Conservation (phyloP, 2,797 vertebrate species). For the Psittacula derbiana region DNA sequence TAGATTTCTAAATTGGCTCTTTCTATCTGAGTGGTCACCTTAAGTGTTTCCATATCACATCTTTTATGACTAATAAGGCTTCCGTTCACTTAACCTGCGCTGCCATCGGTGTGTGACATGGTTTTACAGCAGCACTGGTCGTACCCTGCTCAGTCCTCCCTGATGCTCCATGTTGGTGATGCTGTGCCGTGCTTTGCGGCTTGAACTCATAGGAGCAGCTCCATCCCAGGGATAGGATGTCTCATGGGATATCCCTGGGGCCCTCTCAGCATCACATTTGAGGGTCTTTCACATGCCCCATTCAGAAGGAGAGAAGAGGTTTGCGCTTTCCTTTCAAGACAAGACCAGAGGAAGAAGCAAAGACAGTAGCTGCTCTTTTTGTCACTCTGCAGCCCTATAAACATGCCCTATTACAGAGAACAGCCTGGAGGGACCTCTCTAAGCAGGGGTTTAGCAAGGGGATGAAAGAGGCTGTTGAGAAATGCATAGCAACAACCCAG, state of each 20-base stretch:
- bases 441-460: neutral
- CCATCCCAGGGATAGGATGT: neutral
- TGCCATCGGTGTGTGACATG: neutral
- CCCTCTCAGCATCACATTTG: neutral
- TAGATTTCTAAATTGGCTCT: constrained; percentile 25
- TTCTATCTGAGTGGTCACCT: neutral
- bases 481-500: neutral
- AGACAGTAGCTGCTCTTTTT: neutral
- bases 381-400: neutral
- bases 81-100: neutral
- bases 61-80: constrained; percentile 33
- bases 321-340: neutral
- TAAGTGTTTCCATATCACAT: constrained; percentile 23
- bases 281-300: neutral
- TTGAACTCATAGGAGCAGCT: neutral
- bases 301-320: neutral
- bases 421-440: neutral
- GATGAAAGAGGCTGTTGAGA: neutral
- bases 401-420: neutral
- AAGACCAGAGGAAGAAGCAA: neutral
- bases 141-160: neutral
- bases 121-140: neutral
- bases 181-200: accelerated
- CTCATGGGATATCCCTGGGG: neutral
- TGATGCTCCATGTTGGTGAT: neutral